Evolutionary conservation across 2,797 vertebrate genomes (phyloP).

Genomic region (Sebastes oblongus): DNA sequence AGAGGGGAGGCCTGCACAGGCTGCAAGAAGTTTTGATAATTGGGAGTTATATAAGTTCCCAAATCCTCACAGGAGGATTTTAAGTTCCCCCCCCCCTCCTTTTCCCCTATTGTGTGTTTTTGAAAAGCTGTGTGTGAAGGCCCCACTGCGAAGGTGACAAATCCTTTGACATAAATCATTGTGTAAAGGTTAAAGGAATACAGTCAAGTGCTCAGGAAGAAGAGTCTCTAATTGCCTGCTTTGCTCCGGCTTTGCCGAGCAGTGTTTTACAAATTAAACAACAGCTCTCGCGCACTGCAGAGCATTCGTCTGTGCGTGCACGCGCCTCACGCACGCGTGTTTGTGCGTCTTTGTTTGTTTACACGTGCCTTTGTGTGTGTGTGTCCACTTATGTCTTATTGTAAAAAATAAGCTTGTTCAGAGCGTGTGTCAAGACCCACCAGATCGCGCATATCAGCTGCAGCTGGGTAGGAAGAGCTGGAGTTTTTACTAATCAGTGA

Average conservation of each 20-base stretch:
- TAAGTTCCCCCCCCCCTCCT: constrained; percentile 49
- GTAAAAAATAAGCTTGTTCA: constrained; percentile 37
- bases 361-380: neutral
- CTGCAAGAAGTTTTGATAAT: constrained; percentile 87
- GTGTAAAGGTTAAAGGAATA: constrained; percentile 83
- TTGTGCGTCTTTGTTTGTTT: constrained; percentile 42
- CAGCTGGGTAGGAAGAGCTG: constrained; percentile 43
- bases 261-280: constrained; percentile 84
- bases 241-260: constrained; percentile 71
- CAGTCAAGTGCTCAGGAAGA: constrained; percentile 82
- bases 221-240: constrained; percentile 82
- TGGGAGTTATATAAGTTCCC: constrained; percentile 87
- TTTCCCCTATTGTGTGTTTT: constrained; percentile 79
- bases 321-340: constrained; percentile 9
- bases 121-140: constrained; percentile 80
- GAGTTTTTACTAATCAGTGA: constrained; percentile 80
- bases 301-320: constrained; percentile 44
- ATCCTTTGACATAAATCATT: constrained; percentile 86
- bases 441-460: constrained; percentile 56
- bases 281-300: constrained; percentile 42
- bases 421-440: constrained; percentile 53
- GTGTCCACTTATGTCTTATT: constrained; percentile 48
- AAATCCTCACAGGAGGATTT: constrained; percentile 86
- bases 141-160: constrained; percentile 85
- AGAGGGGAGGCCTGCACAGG: constrained; percentile 77